Conservation (phyloP, 1,140 invertebrate genomes). For the Chrysomallon squamiferum region DNA sequence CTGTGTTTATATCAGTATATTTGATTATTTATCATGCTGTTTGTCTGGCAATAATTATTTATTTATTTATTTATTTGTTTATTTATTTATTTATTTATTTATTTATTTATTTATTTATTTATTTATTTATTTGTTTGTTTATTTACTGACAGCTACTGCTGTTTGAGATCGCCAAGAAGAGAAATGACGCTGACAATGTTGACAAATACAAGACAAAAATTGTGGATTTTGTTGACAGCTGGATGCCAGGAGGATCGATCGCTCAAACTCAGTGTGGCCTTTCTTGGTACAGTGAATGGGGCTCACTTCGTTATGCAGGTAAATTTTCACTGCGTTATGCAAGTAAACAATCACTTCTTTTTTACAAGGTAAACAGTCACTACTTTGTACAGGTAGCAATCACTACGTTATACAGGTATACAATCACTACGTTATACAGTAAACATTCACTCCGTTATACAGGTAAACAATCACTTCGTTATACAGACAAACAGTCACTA, state of each 20-base stretch:
- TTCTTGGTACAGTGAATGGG: constrained; percentile 44
- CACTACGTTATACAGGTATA: not conserved
- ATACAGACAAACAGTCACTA: not conserved
- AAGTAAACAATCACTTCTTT: not conserved
- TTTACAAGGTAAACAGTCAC: not conserved
- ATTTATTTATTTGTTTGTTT: no score
- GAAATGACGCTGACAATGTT: no score
- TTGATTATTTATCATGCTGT: no score
- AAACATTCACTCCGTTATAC: not conserved
- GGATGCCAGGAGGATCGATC: constrained; percentile 46
- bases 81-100: no score
- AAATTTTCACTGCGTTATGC: not conserved
- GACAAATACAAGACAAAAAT: constrained; percentile 30
- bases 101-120: not conserved
- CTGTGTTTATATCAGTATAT: no score
- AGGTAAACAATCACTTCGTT: not conserved
- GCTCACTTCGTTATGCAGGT: constrained; percentile 49
- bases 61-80: no score
- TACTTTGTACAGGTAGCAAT: not conserved
- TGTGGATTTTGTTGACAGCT: constrained; percentile 31
- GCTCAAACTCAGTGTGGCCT: constrained; percentile 47
- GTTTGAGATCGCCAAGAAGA: no score
- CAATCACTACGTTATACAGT: not conserved
- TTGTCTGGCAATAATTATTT: no score
- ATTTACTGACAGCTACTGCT: no score